phyloP scores from a whole-genome alignment of 2,888 invertebrate species.

The Stomorhina lunata region DNA sequence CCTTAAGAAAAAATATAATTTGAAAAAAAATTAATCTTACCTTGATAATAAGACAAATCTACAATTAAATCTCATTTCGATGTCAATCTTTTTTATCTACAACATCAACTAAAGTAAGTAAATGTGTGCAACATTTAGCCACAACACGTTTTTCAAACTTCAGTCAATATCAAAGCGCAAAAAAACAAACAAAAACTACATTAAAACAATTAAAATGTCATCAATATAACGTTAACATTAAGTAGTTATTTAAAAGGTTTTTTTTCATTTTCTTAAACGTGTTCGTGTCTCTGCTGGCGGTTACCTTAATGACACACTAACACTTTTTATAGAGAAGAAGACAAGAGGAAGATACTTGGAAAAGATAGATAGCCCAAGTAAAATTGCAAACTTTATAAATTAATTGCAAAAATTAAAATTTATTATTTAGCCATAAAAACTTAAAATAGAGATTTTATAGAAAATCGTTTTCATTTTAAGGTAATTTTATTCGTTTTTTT shows the following conservation, averaged over 20 bases:
- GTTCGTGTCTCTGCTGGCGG: neutral
- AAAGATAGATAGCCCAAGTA: too few relatives aligned
- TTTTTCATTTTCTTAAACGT: too few relatives aligned
- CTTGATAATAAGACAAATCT: conserved; percentile 8
- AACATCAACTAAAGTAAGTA: neutral
- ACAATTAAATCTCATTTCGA: neutral
- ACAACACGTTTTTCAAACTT: neutral
- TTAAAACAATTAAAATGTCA: conserved; percentile 20
- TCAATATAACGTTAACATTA: conserved; percentile 14
- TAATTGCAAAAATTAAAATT: neutral
- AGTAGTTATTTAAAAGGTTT: neutral
- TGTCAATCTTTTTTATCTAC: neutral
- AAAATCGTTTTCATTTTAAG: conserved; percentile 10
- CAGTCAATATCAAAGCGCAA: neutral
- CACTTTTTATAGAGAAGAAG: neutral
- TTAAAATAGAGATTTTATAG: neutral
- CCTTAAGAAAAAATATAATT: neutral
- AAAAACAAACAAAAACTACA: neutral
- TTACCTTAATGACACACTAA: conserved; percentile 25
- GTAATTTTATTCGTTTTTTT: conserved; percentile 5
- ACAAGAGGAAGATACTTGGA: too few relatives aligned
- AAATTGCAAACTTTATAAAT: neutral
- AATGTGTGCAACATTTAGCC: neutral
- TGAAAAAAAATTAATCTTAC: neutral
- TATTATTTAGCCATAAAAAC: neutral